Percentiles rank a stretch among this genome's conserved stretches.
These are phyloP conservation scores for Trichosurus vulpecula DNA, from an alignment of 2,797 vertebrate species.

Conservation along the genomic window DNA sequence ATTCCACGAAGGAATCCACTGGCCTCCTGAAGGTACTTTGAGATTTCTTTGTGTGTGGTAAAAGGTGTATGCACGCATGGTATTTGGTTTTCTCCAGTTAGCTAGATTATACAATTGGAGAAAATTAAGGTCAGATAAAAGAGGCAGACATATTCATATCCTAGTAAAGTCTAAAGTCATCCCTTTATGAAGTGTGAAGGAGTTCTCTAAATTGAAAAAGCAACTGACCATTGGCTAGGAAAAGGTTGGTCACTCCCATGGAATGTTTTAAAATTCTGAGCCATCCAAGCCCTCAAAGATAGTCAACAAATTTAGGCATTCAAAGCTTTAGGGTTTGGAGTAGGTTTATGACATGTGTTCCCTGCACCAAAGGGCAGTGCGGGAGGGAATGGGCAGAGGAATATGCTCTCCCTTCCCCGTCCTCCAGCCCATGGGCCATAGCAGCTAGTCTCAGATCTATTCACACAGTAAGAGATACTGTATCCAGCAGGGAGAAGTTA, in stretches of 20 bases:
- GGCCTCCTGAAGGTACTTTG: neutral
- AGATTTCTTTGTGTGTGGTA: neutral
- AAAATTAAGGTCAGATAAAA: neutral
- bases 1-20: neutral
- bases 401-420: neutral
- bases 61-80: neutral
- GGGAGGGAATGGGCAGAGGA: neutral
- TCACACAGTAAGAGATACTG: neutral
- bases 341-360: neutral
- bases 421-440: neutral
- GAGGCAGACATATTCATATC: neutral
- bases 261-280: neutral
- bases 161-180: neutral
- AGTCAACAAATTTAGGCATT: neutral
- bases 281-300: neutral
- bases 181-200: neutral
- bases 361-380: neutral
- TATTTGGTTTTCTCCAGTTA: neutral
- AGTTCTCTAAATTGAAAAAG: neutral
- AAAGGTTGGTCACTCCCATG: neutral
- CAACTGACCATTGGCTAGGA: neutral
- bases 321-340: neutral
- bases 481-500: neutral
- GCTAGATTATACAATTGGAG: neutral
- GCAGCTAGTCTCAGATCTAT: neutral